Conservation (phyloP, 2,113 vertebrate species). For the Pipa parva region DNA sequence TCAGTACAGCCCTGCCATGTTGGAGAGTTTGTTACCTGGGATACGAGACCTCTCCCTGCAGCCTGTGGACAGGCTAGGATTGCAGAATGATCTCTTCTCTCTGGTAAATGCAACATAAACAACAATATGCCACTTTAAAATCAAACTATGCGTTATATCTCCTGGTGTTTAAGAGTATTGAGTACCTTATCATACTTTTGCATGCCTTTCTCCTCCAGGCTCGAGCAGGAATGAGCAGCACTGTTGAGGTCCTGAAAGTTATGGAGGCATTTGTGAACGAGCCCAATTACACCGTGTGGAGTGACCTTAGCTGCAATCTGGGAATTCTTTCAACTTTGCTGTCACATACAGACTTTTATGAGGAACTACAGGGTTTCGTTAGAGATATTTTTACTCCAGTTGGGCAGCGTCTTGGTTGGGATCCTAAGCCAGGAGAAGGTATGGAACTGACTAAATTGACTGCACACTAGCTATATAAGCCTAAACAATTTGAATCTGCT, state of each 20-base stretch:
- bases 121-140: too few species aligned
- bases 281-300: conserved; percentile 98
- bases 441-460: conserved; percentile 51
- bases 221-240: conserved; percentile 95
- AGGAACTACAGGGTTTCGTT: conserved; percentile 93
- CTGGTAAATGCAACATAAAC: conserved; percentile 78
- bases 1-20: conserved; percentile 88
- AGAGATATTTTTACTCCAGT: conserved; percentile 92
- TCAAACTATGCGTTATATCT: too few species aligned
- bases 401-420: conserved; percentile 91
- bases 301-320: conserved; percentile 97
- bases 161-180: too few species aligned
- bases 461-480: too few species aligned
- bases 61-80: conserved; percentile 90
- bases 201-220: conserved; percentile 71
- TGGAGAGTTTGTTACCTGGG: conserved; percentile 84
- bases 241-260: conserved; percentile 92
- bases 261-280: conserved; percentile 98
- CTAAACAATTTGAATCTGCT: too few species aligned
- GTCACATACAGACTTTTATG: conserved; percentile 93
- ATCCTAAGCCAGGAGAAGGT: conserved; percentile 91
- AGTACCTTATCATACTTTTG: too few species aligned
- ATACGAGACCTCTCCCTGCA: conserved; percentile 85
- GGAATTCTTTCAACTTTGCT: conserved; percentile 89
- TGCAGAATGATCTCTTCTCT: conserved; percentile 97